Conservation (phyloP, 2,888 invertebrate genomes). For the Pocota personata region DNA sequence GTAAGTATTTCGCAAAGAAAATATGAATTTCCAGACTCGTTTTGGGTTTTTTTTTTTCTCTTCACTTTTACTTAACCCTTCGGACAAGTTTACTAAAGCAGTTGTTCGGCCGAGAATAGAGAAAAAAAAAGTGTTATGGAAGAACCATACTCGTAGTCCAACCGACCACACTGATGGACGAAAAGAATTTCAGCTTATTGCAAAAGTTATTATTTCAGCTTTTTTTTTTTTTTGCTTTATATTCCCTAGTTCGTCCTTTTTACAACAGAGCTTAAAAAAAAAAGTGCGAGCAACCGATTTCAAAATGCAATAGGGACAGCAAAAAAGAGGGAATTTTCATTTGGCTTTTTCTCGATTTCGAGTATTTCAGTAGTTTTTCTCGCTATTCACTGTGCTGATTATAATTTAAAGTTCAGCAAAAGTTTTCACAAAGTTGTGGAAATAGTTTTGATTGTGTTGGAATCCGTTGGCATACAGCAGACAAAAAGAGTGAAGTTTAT, state of each 20-base stretch:
- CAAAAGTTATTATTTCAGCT: conserved; percentile 72
- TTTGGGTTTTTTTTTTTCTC: not conserved
- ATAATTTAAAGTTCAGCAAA: conserved; percentile 69
- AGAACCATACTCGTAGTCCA: conserved; percentile 38
- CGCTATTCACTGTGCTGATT: conserved; percentile 34
- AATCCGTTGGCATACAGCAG: conserved; percentile 45
- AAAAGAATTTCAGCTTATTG: conserved; percentile 65
- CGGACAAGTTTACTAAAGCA: conserved; percentile 29
- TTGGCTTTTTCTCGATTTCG: not conserved
- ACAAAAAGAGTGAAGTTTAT: conserved; percentile 26
- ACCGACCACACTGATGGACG: conserved; percentile 41
- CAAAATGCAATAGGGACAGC: not conserved
- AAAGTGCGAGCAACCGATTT: conserved; percentile 35
- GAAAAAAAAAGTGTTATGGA: conserved; percentile 12
- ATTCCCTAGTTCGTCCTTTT: conserved; percentile 6
- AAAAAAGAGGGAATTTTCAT: not conserved
- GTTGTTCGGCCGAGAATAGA: not conserved
- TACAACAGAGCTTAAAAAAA: conserved; percentile 25
- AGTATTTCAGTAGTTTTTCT: conserved; percentile 6
- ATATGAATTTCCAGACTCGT: conserved; percentile 53
- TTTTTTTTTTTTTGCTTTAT: not conserved
- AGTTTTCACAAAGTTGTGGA: conserved; percentile 55
- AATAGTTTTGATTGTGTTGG: conserved; percentile 68
- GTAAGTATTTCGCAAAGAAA: conserved; percentile 67
- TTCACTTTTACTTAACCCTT: conserved; percentile 41